Evolutionary conservation across 92 coral and sea anemone genomes (phyloP).

Genomic region (Siderastrea radians): DNA sequence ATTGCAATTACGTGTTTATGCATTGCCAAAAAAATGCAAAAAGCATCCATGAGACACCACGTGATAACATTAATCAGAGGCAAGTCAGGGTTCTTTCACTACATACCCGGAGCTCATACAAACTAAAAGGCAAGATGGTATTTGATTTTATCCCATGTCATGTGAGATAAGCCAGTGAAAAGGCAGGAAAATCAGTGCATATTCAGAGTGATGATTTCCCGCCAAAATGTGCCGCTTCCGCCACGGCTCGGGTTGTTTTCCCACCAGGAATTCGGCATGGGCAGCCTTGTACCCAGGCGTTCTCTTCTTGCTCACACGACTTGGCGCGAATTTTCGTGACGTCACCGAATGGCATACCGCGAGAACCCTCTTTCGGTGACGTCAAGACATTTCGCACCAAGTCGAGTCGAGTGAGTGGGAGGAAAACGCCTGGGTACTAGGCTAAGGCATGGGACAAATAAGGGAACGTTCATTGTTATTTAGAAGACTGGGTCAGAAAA

Average conservation of each 20-base stretch:
- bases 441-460: too few species aligned
- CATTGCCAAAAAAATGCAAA: too few species aligned
- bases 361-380: too few species aligned
- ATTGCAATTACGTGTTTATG: not conserved
- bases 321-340: not conserved
- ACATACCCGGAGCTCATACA: not conserved
- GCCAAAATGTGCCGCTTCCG: not conserved
- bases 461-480: too few species aligned
- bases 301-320: not conserved
- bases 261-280: not conserved
- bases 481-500: too few species aligned
- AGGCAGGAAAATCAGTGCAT: not conserved
- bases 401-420: too few species aligned
- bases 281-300: too few species aligned
- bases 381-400: too few species aligned
- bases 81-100: conserved; percentile 2
- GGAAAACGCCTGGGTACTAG: too few species aligned
- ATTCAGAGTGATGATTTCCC: not conserved
- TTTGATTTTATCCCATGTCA: not conserved
- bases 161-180: not conserved
- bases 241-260: not conserved
- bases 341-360: too few species aligned
- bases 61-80: conserved; percentile 6
- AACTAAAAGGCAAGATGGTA: conserved; percentile 17
- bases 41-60: not conserved